Percentiles rank a stretch among this genome's conserved stretches.
Evolutionary conservation across 2,797 vertebrate species (phyloP).

Genomic region (Periophthalmus magnuspinnatus): DNA sequence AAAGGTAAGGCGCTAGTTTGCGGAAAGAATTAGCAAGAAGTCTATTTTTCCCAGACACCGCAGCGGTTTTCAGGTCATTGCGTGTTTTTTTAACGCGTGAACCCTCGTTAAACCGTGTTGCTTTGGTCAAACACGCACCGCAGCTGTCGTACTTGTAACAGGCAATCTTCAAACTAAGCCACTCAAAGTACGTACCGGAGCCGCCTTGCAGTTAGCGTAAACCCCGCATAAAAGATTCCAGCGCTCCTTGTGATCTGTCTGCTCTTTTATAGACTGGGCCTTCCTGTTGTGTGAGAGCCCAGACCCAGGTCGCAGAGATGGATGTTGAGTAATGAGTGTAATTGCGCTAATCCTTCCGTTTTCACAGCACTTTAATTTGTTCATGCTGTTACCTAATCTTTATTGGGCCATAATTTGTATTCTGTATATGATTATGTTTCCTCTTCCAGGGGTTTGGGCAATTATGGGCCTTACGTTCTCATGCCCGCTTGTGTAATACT

Average conservation of each 20-base stretch:
- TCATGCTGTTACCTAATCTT: conserved; percentile 75
- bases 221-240: conserved; percentile 57
- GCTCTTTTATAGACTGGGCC: conserved; percentile 58
- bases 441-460: conserved; percentile 63
- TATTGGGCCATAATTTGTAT: conserved; percentile 73
- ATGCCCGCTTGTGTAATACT: conserved; percentile 45
- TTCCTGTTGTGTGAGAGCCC: conserved; percentile 57
- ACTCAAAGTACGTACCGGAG: too few relatives aligned
- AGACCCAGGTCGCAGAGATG: conserved; percentile 63
- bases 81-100: too few relatives aligned
- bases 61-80: too few relatives aligned
- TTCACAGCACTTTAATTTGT: conserved; percentile 72
- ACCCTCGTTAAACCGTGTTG: too few relatives aligned
- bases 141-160: too few relatives aligned
- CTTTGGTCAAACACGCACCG: too few relatives aligned
- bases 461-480: conserved; percentile 58
- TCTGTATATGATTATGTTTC: conserved; percentile 71
- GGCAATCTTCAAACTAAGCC: too few relatives aligned
- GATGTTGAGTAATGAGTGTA: conserved; percentile 72
- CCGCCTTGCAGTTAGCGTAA: too few relatives aligned
- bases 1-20: too few relatives aligned
- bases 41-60: too few relatives aligned
- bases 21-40: too few relatives aligned
- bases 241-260: conserved; percentile 68
- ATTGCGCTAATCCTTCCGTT: conserved; percentile 73